These are phyloP conservation scores for Itoplectis maculator DNA, from an alignment of 2,888 invertebrate species.

Conservation along the genomic window DNA sequence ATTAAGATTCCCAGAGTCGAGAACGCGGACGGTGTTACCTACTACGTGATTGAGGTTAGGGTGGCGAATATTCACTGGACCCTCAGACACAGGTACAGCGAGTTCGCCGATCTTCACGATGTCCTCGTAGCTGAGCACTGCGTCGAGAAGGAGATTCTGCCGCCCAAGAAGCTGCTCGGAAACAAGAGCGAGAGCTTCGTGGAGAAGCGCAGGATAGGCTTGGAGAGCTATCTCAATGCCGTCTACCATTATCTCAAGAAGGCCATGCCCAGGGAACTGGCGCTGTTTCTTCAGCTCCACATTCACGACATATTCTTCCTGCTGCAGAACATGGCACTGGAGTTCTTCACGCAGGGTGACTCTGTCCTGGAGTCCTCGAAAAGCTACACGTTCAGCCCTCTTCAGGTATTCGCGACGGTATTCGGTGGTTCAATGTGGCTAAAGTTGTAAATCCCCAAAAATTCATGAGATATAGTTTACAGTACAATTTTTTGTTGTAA, in stretches of 20 bases:
- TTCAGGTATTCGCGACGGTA: slow-evolving; percentile 88
- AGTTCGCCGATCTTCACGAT: slow-evolving; percentile 95
- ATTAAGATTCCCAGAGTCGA: slow-evolving; percentile 89
- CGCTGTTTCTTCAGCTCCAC: slow-evolving; percentile 95
- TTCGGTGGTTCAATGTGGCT: background rate
- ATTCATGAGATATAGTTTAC: too few relatives aligned
- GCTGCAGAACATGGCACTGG: slow-evolving; percentile 92
- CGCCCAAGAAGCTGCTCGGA: slow-evolving; percentile 96
- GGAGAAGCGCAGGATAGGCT: slow-evolving; percentile 91
- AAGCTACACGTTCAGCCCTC: slow-evolving; percentile 90
- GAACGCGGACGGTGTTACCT: slow-evolving; percentile 89
- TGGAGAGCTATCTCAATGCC: slow-evolving; percentile 93
- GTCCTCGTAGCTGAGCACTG: slow-evolving; percentile 92
- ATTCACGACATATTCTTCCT: slow-evolving; percentile 95
- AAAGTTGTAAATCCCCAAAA: too few relatives aligned
- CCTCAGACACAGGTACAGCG: slow-evolving; percentile 94
- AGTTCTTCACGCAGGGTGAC: slow-evolving; percentile 92
- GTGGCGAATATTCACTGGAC: slow-evolving; percentile 92
- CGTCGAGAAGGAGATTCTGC: slow-evolving; percentile 93
- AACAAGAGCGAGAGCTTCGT: slow-evolving; percentile 96
- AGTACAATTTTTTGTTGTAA: too few relatives aligned
- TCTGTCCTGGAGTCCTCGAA: slow-evolving; percentile 87
- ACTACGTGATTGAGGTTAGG: slow-evolving; percentile 90
- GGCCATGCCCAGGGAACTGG: slow-evolving; percentile 92
- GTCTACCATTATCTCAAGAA: slow-evolving; percentile 91